These are phyloP conservation scores for Tetramorium simillimum DNA, from an alignment of 1,140 invertebrate genomes.

Conservation along the genomic window DNA sequence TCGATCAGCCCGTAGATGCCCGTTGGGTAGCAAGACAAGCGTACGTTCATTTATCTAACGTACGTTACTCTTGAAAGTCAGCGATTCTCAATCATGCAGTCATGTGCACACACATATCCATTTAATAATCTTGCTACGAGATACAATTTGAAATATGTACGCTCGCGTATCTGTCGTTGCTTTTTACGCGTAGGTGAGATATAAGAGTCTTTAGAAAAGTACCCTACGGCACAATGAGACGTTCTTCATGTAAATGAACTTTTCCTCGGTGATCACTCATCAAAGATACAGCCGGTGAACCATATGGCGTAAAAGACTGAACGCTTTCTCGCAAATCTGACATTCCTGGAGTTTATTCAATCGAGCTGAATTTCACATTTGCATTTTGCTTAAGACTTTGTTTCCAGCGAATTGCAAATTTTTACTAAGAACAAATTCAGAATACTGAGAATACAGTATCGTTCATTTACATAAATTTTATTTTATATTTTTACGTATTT, in stretches of 20 bases:
- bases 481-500: not conserved
- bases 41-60: not conserved
- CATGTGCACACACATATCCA: not conserved
- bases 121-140: not conserved
- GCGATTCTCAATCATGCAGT: not conserved
- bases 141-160: not conserved
- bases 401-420: not conserved
- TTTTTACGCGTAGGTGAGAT: not conserved
- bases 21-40: not conserved
- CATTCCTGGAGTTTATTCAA: not conserved
- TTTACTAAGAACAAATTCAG: not conserved
- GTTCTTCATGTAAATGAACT: slow-evolving; percentile 15
- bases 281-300: not conserved
- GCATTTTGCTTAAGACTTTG: not conserved
- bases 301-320: slow-evolving; percentile 6
- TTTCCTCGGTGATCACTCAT: not conserved
- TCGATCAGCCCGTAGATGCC: slow-evolving; percentile 7
- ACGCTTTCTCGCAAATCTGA: slow-evolving; percentile 10
- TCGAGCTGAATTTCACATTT: not conserved
- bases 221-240: not conserved
- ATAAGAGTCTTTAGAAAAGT: slow-evolving; percentile 9
- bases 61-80: not conserved
- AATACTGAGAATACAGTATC: not conserved
- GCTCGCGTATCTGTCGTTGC: not conserved
- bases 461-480: not conserved